Evolutionary conservation across 2,113 vertebrate species (phyloP), one percentile per base, ranked within the genome.

Genomic region (Phylloscopus trochilus): DNA sequence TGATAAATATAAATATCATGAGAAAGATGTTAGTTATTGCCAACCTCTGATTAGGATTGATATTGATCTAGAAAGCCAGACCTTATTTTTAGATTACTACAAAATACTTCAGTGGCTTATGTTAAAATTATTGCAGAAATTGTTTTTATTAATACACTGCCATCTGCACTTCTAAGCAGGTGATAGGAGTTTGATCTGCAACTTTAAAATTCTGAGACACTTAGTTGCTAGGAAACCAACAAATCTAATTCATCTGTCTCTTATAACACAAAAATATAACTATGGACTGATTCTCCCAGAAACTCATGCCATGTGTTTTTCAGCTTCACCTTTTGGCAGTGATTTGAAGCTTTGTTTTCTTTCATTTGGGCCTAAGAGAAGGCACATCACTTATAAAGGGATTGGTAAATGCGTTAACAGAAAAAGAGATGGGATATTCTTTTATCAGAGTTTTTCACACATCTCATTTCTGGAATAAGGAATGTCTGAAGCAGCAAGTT

Each of bases 191-290:
- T 96, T 97, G 83, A 92, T 96, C 86, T 96, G 72, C 67, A 93
- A 80, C 68, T 96, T 90, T 94, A 96, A 96, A 97, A 93, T 82
- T 37, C 52, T 66, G 80, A 97, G 77, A 92, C 79, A 74, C 46
- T 86, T 77, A 76, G 97, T 98, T 98, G 97, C 97, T 98, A 97
- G 95, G 97, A 89, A 97, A 98, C 96, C 83, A 95, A 90, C 59
- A 97, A 97, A 97, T 91, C 96, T 90, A 95, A 93, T 96, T 96
- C 63, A 73, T 88, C 41, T 89, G 87, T 80, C 64, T 97, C 80
- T 96, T 93, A 84, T 70, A 97, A 92, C 84, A 95, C 82, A 96
- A 96, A 96, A 80, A 64, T 96, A 64, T 91, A 97, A 97, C 92
- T 94, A 81, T 51, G 90, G 33, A 96, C 44, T 74, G 86, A 72